Evolutionary conservation across 2,888 invertebrate genomes (phyloP).

Genomic region (Chloroclysta siterata): DNA sequence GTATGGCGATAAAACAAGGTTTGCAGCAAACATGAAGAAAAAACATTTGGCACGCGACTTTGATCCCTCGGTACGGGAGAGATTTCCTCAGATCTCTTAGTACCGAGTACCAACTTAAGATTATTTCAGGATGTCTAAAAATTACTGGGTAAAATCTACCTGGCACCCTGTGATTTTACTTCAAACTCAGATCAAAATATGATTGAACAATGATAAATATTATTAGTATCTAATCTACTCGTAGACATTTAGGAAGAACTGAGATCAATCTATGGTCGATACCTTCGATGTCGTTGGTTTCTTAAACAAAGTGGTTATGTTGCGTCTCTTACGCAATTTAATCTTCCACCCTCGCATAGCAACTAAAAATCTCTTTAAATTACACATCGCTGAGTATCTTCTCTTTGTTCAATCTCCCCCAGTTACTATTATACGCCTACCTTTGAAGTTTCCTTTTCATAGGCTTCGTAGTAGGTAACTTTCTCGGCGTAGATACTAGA

Average conservation of each 20-base stretch:
- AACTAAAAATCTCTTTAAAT: conserved; percentile 31
- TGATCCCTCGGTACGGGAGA: too few relatives aligned
- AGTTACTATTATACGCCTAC: conserved; percentile 39
- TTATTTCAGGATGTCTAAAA: too few relatives aligned
- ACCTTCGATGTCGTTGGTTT: background rate
- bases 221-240: too few relatives aligned
- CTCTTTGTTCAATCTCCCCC: conserved; percentile 48
- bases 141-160: too few relatives aligned
- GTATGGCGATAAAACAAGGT: conserved; percentile 25
- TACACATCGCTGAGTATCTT: conserved; percentile 38
- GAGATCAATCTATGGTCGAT: background rate
- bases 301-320: background rate
- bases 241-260: background rate
- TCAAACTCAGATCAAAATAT: background rate
- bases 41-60: background rate
- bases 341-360: conserved; percentile 9
- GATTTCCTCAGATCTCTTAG: too few relatives aligned
- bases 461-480: conserved; percentile 28
- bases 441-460: conserved; percentile 36
- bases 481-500: conserved; percentile 28
- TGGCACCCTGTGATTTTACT: conserved; percentile 5
- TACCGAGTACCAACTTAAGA: too few relatives aligned
- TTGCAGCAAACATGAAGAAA: conserved; percentile 10
- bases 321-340: background rate
- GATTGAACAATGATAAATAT: too few relatives aligned